Conservation (phyloP, 2,888 invertebrate species). For the Panzeria rudis region DNA sequence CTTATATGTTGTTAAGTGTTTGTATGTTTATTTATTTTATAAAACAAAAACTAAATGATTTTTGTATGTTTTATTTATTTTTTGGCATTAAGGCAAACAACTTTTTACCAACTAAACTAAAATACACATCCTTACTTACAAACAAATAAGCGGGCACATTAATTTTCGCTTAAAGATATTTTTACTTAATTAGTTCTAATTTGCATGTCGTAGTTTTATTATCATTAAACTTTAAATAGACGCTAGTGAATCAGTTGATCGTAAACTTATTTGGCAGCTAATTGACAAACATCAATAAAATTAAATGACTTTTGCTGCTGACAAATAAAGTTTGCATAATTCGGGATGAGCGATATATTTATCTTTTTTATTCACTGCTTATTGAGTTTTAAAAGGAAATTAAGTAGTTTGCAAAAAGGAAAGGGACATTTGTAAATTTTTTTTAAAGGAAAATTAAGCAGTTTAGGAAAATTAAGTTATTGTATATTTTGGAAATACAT, state of each 20-base stretch:
- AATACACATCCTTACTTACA: not conserved
- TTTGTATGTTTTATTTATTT: not conserved
- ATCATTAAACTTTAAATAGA: slow-evolving; percentile 34
- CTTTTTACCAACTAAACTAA: slow-evolving; percentile 5
- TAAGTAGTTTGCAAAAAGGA: not conserved
- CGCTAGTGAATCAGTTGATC: slow-evolving; percentile 14
- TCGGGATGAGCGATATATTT: not conserved
- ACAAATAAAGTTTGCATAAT: not conserved
- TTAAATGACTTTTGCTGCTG: slow-evolving; percentile 4
- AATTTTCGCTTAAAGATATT: slow-evolving; percentile 55
- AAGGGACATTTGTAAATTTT: too few species aligned
- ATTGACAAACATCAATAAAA: slow-evolving; percentile 43
- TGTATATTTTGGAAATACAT: too few species aligned
- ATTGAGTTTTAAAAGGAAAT: not conserved
- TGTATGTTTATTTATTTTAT: slow-evolving; percentile 19
- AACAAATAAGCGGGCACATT: slow-evolving; percentile 5
- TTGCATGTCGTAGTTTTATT: slow-evolving; percentile 44
- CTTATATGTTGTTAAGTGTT: not conserved
- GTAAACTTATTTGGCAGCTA: slow-evolving; percentile 35
- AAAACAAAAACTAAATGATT: slow-evolving; percentile 20
- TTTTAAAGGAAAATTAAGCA: too few species aligned
- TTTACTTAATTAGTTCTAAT: slow-evolving; percentile 62
- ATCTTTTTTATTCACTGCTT: not conserved
- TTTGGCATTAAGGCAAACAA: slow-evolving; percentile 26
- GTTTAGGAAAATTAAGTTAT: too few species aligned